These are phyloP conservation scores for Fragum fragum DNA, from an alignment of 2,888 invertebrate genomes.

Conservation along the genomic window DNA sequence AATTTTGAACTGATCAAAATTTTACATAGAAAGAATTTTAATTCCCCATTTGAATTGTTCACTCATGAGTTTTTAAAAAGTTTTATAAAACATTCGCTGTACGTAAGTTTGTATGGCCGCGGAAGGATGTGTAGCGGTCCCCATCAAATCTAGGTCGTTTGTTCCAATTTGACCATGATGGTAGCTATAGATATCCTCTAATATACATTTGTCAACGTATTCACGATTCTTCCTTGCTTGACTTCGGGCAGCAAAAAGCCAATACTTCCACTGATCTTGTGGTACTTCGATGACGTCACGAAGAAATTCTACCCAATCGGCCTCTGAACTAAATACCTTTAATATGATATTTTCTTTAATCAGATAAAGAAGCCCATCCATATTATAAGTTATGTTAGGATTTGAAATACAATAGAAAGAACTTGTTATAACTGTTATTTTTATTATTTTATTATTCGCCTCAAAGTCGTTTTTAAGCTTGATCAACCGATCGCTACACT, in stretches of 20 bases:
- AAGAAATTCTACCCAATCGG: conserved; percentile 4
- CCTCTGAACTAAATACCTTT: neutral
- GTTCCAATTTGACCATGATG: neutral
- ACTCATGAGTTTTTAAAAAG: too few relatives aligned
- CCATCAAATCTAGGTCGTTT: neutral
- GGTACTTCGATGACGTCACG: conserved; percentile 1
- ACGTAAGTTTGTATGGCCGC: neutral
- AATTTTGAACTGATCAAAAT: too few relatives aligned
- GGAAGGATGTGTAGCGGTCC: neutral
- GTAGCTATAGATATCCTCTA: conserved; percentile 2
- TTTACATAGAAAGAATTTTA: too few relatives aligned
- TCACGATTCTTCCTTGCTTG: neutral
- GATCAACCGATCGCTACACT: neutral
- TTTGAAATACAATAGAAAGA: neutral
- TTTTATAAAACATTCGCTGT: too few relatives aligned
- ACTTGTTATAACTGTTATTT: neutral
- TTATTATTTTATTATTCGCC: neutral
- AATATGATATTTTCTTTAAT: neutral
- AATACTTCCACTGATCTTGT: neutral
- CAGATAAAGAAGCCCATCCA: neutral
- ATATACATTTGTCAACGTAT: conserved; percentile 7
- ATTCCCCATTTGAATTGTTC: too few relatives aligned
- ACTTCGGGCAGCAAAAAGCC: neutral
- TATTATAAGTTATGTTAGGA: neutral
- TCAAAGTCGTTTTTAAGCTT: neutral